These are phyloP conservation scores for Gnathonemus longibarbis DNA, from an alignment of 2,113 vertebrate genomes.

Conservation along the genomic window DNA sequence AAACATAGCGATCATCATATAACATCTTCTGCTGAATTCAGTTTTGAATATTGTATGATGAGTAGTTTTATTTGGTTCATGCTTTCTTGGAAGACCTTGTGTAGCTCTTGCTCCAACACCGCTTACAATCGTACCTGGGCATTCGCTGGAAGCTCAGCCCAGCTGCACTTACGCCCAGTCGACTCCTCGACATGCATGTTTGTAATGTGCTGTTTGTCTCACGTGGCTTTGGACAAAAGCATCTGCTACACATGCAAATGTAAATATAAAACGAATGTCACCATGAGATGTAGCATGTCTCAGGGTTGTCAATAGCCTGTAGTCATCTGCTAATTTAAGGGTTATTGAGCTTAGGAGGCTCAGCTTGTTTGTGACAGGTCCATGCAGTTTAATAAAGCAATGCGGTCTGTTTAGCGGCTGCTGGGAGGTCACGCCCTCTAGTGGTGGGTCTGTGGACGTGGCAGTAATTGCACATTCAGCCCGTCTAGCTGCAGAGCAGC, in stretches of 20 bases:
- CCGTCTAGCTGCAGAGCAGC: neutral
- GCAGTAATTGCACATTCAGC: neutral
- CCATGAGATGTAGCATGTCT: neutral
- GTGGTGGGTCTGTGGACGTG: neutral
- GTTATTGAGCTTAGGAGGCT: neutral
- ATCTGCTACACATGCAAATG: neutral
- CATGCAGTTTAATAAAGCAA: neutral
- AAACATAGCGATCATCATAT: neutral
- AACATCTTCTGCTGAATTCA: neutral
- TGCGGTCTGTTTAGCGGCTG: neutral
- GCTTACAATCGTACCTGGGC: neutral
- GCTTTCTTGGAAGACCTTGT: neutral
- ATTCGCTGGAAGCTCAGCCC: neutral
- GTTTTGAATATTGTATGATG: neutral
- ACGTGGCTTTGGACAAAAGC: neutral
- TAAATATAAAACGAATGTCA: neutral
- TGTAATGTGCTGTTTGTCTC: neutral
- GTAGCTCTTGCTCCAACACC: neutral
- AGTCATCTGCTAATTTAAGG: neutral
- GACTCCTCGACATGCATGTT: neutral
- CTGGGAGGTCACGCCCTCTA: neutral
- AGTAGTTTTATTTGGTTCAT: neutral
- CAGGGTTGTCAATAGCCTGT: neutral
- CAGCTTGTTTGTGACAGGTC: neutral
- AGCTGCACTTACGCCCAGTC: neutral